These are phyloP conservation scores for Atrichornis clamosus DNA, from an alignment of 2,113 vertebrate genomes.

Conservation along the genomic window DNA sequence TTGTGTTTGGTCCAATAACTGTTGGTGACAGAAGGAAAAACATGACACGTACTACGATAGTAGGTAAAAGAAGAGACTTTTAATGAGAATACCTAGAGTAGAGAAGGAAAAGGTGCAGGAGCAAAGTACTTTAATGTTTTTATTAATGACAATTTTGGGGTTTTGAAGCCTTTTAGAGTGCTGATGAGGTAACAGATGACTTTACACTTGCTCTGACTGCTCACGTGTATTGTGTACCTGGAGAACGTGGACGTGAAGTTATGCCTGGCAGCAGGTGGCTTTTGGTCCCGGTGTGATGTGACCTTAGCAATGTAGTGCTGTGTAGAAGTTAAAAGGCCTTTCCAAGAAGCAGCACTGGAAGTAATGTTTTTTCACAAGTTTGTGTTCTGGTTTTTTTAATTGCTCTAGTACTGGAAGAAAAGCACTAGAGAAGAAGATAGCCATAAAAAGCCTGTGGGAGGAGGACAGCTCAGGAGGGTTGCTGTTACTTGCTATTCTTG, in stretches of 20 bases:
- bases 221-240: rapidly evolving
- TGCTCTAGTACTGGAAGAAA: not conserved
- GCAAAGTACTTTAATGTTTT: not conserved
- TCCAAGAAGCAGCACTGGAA: not conserved
- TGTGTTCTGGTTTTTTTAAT: not conserved
- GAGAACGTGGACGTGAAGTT: rapidly evolving
- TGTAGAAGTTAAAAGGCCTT: not conserved
- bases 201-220: not conserved
- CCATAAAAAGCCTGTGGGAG: not conserved
- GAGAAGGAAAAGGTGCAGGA: not conserved
- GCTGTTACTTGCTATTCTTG: not conserved
- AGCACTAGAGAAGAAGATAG: not conserved
- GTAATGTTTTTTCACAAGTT: not conserved
- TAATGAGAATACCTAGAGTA: not conserved
- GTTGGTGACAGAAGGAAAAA: not conserved
- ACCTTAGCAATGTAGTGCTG: rapidly evolving
- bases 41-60: rapidly evolving
- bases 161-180: not conserved
- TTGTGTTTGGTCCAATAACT: not conserved
- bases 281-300: not conserved
- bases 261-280: not conserved
- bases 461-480: not conserved
- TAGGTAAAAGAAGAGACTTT: not conserved
- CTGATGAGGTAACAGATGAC: not conserved
- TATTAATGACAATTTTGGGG: rapidly evolving